phyloP scores from a whole-genome alignment of 37 sponge, comb jelly and placozoan genomes.

The Ephydatia muelleri region DNA sequence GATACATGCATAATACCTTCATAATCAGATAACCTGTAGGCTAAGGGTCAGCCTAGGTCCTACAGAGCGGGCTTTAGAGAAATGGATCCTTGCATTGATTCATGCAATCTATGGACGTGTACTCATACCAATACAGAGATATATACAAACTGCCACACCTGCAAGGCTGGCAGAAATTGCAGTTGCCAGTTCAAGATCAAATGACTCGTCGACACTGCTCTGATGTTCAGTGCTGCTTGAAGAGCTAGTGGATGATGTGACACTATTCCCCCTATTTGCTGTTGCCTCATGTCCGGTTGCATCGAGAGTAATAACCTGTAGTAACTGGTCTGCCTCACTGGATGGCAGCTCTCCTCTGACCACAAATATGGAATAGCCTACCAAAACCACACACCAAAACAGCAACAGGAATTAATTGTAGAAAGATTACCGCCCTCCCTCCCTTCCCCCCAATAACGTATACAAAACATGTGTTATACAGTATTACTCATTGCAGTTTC shows the following conservation, averaged over 20 bases:
- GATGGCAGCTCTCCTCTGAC: slow-evolving; percentile 79
- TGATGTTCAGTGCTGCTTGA: not conserved
- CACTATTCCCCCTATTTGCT: not conserved
- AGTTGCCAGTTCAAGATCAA: slow-evolving; percentile 46
- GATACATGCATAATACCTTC: too few relatives aligned
- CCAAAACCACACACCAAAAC: not conserved
- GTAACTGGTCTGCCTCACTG: slow-evolving; percentile 83
- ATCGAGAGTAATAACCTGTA: slow-evolving; percentile 37
- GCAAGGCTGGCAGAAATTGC: slow-evolving; percentile 62
- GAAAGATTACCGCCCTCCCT: too few relatives aligned
- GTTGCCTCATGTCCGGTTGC: slow-evolving; percentile 5
- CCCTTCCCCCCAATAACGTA: too few relatives aligned
- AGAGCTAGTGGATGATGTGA: not conserved
- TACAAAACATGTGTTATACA: too few relatives aligned
- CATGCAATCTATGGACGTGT: too few relatives aligned
- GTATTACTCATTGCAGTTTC: not conserved
- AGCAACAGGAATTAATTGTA: too few relatives aligned
- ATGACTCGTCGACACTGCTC: slow-evolving; percentile 3
- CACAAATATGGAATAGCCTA: slow-evolving; percentile 97
- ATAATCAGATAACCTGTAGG: too few relatives aligned
- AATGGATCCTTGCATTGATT: too few relatives aligned
- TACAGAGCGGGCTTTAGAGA: too few relatives aligned
- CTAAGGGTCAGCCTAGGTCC: too few relatives aligned
- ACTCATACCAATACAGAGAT: not conserved
- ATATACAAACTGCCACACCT: slow-evolving; percentile 7